Evolutionary conservation across 2,888 invertebrate species (phyloP), one percentile per base, ranked within the genome.

Genomic region (Synergus umbraculus): DNA sequence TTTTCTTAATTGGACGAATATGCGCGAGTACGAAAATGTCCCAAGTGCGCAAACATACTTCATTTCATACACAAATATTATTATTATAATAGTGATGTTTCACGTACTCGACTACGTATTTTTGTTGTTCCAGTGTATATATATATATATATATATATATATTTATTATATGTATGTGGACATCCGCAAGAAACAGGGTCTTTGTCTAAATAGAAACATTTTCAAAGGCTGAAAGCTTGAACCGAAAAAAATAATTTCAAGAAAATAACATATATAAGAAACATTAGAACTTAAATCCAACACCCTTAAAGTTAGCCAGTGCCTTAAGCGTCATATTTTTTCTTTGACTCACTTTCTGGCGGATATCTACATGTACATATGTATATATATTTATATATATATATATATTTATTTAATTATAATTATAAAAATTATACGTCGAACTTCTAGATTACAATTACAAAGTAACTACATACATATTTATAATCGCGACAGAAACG

Each of bases 381-480:
- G 66, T 83, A 82, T 78, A 78, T 81, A 77, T 83, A 83, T 78
- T 77, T 80, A 77, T 77, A 63, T 46, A 69, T 77, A 64, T 83
- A 82, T 78, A 78, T 81, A 77, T 83, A 83, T 78, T 77, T 80
- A 77, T 77, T 81, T 80, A 85, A 81, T 83, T 82, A 83, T 87
- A 87, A 85, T 86, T 88, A 87, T 86, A 85, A 85, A 88, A 86
- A 85, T 85, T 86, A 86, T 86, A 83, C 81, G 84, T 86, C 86
- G 83, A 81, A 84, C 83, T 86, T 87, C 82, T 83, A 85, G 76
- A 82, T 83, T 85, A 83, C 86, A 86, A 87, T 88, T 87, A 86
- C 85, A 85, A 86, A 86, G 84, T 87, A 85, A 80, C 86, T 86
- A 87, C 86, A 83, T 87, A 87, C 86, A 86, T 88, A 87, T 87